Conservation (phyloP, 1,140 invertebrate genomes). For the Yoshiicerus persimilis region DNA sequence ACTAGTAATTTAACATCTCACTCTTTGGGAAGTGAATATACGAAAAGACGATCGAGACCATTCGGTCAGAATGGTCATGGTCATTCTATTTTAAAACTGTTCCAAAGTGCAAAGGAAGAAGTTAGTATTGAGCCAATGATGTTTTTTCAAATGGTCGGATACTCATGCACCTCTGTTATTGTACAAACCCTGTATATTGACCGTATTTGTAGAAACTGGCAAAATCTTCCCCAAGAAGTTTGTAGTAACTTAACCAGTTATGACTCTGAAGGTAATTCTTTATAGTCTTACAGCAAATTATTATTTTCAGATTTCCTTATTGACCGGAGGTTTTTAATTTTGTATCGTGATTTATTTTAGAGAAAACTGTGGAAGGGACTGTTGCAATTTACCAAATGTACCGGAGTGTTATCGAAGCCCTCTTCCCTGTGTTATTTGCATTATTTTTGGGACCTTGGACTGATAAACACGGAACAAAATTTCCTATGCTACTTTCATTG, state of each 20-base stretch:
- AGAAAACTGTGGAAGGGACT: constrained; percentile 26
- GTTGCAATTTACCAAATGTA: constrained; percentile 32
- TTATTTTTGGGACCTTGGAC: constrained; percentile 44
- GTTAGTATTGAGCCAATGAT: constrained; percentile 39
- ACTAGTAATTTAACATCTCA: background rate
- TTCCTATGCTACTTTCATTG: constrained; percentile 36
- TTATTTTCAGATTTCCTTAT: too few relatives aligned
- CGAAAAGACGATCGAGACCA: background rate
- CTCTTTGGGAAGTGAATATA: background rate
- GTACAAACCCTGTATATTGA: constrained; percentile 44
- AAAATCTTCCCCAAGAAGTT: background rate
- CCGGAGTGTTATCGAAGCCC: constrained; percentile 28
- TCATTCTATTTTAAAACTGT: background rate
- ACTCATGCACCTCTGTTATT: constrained; percentile 21
- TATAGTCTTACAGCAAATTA: background rate
- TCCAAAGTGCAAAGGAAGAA: constrained; percentile 10
- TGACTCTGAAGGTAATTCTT: background rate
- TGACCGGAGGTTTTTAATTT: too few relatives aligned
- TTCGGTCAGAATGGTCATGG: background rate
- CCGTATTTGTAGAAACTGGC: constrained; percentile 27
- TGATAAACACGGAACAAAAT: constrained; percentile 40
- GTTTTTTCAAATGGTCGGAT: constrained; percentile 38
- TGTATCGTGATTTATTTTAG: background rate
- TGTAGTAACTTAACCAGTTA: constrained; percentile 27
- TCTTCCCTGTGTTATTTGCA: constrained; percentile 40